Conservation (phyloP, 64 coral and sea anemone species). For the Anthopleura sola region DNA sequence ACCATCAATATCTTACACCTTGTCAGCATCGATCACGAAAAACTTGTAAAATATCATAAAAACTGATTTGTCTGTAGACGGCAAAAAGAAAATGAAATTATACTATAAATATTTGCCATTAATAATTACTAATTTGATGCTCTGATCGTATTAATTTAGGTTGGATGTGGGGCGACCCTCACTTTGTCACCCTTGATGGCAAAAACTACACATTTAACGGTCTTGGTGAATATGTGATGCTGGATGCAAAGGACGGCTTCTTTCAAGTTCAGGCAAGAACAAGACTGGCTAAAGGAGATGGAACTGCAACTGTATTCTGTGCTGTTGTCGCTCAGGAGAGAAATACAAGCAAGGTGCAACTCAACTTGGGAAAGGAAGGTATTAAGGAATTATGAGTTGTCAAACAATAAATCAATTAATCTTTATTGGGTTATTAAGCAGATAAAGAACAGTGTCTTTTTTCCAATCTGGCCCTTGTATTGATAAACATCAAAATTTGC, state of each 20-base stretch:
- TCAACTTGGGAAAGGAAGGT: conserved; percentile 17
- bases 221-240: conserved; percentile 41
- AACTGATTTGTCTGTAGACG: no score
- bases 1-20: no score
- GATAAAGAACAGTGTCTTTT: no score
- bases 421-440: no score
- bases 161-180: conserved; percentile 53
- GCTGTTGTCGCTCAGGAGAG: conserved; percentile 24
- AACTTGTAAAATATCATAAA: no score
- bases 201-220: conserved; percentile 53
- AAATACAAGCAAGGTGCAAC: conserved; percentile 27
- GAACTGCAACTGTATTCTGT: conserved; percentile 34
- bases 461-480: no score
- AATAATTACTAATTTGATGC: no score
- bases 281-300: conserved; percentile 36
- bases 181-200: conserved; percentile 46
- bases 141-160: conserved; percentile 4
- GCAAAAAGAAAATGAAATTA: no score
- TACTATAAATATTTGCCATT: no score
- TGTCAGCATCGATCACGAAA: no score
- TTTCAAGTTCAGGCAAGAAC: conserved; percentile 47
- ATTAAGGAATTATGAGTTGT: not conserved
- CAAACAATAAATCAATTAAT: no score
- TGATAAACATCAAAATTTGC: no score
- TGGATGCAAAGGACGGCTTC: conserved; percentile 16